Conservation (phyloP, 1,140 invertebrate genomes). For the Uloborus diversus region DNA sequence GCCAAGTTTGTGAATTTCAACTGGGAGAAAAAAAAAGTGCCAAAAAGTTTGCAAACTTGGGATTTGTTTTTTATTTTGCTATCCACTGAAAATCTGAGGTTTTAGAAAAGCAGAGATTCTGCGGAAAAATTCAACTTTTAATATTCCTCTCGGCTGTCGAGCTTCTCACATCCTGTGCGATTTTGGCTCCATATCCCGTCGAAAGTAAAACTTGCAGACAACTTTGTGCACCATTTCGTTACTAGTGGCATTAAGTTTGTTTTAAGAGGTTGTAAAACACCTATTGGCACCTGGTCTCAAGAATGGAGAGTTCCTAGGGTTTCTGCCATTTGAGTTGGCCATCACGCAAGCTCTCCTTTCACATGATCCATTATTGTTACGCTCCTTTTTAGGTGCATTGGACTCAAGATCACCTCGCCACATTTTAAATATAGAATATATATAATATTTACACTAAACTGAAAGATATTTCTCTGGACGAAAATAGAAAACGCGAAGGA, state of each 20-base stretch:
- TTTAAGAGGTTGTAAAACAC: background rate
- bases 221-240: background rate
- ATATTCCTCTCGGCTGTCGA: background rate
- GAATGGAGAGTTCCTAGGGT: background rate
- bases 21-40: background rate
- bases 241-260: slow-evolving; percentile 1
- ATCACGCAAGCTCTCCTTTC: background rate
- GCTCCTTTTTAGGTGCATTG: background rate
- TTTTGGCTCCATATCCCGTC: background rate
- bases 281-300: slow-evolving; percentile 24
- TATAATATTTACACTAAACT: slow-evolving; percentile 48
- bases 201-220: background rate
- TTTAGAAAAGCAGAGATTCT: slow-evolving; percentile 6
- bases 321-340: background rate
- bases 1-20: background rate
- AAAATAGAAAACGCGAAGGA: background rate
- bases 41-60: background rate
- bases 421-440: slow-evolving; percentile 14
- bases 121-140: background rate
- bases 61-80: background rate
- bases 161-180: background rate
- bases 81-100: slow-evolving; percentile 44
- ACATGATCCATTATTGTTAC: background rate
- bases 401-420: slow-evolving; percentile 19
- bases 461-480: slow-evolving; percentile 39